Evolutionary conservation across 1,140 invertebrate genomes (phyloP), one percentile per base, ranked within the genome.

Genomic region (Ostrea denselamellosa): DNA sequence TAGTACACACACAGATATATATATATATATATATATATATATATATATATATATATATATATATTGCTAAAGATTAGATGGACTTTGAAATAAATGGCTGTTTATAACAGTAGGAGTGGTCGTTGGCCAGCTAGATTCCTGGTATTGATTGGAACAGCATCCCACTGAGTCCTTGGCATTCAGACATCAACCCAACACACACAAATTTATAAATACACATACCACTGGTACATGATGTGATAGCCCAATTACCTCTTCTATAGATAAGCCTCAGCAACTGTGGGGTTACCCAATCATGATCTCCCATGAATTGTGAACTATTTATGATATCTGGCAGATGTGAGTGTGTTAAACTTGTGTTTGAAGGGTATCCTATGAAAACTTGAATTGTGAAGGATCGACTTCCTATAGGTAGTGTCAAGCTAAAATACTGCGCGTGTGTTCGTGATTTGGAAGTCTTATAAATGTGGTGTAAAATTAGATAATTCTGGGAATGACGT

Each of bases 271-370:
- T 77, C 68, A 28, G 68, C 68, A 77, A 34, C 68, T 28, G 9
- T 44, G 68, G 68, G 68, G 68, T 77, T 77, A 77, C 68, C 68
- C 68, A 77, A 77, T 77, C 68, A 77, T 77, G 10, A 77, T 34
- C 25, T 12, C 22, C 25, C 68, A 77, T 14, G 68, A 25, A 77
- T 77, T 34, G 68, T 14, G 25, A 77, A 77, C 68, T 77, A 77
- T 77, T 77, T 77, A 77, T 77, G 28, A 28, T 25, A 14, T 77
- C 28, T 77, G 68, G 68, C 68, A 28, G 68, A 34, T 77, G 56
- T 28, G 68, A 62, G 5, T 77, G 56, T 62, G 56, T 62, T 19
- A 62, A 0, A 19, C 56, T 62, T 71, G 68, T 77, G 68, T 34
- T 28, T 28, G 28, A 9, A 62, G 65, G 10, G 28, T 28, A 25